Evolutionary conservation across 2,113 vertebrate genomes (phyloP).

Genomic region (Rhizomys pruinosus): DNA sequence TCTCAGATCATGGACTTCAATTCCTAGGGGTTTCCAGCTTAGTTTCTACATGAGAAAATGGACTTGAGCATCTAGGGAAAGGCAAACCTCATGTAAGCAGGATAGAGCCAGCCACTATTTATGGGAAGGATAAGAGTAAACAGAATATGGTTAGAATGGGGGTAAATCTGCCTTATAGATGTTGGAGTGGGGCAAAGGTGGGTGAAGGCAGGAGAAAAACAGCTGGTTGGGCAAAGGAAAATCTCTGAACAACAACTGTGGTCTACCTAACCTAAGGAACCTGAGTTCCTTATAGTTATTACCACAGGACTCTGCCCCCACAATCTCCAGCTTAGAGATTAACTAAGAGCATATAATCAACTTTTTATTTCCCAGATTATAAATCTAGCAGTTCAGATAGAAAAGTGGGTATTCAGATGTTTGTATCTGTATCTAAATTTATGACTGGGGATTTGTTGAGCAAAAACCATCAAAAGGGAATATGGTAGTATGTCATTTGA

Average conservation of each 20-base stretch:
- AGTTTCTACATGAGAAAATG: neutral
- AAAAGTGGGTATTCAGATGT: neutral
- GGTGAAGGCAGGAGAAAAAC: neutral
- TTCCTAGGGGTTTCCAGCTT: neutral
- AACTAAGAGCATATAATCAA: neutral
- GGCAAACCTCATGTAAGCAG: neutral
- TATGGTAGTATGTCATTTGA: neutral
- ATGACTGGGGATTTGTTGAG: neutral
- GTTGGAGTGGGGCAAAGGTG: too few relatives aligned
- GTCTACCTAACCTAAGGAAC: neutral
- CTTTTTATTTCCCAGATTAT: neutral
- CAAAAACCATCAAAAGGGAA: neutral
- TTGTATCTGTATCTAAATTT: neutral
- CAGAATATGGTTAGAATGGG: too few relatives aligned
- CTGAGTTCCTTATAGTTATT: neutral
- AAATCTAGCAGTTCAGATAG: too few relatives aligned
- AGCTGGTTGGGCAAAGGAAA: neutral
- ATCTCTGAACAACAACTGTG: neutral
- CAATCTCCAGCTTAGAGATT: neutral
- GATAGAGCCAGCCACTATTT: neutral
- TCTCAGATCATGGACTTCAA: neutral
- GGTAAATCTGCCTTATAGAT: neutral
- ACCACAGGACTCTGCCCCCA: neutral
- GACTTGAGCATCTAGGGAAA: neutral
- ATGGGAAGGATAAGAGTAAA: neutral